These are phyloP conservation scores for Rhogogaster chlorosoma DNA, from an alignment of 2,888 invertebrate species.

Conservation along the genomic window DNA sequence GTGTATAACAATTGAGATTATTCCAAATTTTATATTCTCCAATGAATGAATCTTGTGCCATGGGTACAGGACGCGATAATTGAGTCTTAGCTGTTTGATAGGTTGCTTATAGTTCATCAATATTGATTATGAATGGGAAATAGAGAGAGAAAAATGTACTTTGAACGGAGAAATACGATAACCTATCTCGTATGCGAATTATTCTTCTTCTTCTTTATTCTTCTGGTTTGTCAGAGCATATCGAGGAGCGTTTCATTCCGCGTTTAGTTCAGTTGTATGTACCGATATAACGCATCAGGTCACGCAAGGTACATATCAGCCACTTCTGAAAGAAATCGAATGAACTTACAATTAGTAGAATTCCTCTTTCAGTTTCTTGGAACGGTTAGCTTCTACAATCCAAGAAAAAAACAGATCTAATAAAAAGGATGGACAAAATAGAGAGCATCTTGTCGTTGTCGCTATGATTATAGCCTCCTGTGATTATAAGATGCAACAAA, in stretches of 20 bases:
- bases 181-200: background rate
- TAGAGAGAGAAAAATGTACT: too few species aligned
- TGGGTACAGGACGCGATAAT: background rate
- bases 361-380: background rate
- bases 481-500: background rate
- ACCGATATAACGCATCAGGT: background rate
- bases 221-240: background rate
- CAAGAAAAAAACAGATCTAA: background rate
- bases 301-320: slow-evolving; percentile 32
- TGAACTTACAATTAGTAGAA: slow-evolving; percentile 26
- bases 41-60: background rate
- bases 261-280: background rate
- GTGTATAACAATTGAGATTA: slow-evolving; percentile 11
- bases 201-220: background rate
- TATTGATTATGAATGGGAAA: background rate
- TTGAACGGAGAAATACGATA: background rate
- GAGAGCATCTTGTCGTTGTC: background rate
- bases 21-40: background rate
- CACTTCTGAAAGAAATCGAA: slow-evolving; percentile 26
- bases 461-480: background rate
- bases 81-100: background rate
- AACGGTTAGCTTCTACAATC: background rate
- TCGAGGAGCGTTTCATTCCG: background rate
- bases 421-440: background rate
- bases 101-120: background rate